A percentile compares a stretch with the other conserved stretches of the same genome.
These are phyloP conservation scores for Lepas anatifera DNA, from an alignment of 2,888 invertebrate genomes.

Conservation along the genomic window DNA sequence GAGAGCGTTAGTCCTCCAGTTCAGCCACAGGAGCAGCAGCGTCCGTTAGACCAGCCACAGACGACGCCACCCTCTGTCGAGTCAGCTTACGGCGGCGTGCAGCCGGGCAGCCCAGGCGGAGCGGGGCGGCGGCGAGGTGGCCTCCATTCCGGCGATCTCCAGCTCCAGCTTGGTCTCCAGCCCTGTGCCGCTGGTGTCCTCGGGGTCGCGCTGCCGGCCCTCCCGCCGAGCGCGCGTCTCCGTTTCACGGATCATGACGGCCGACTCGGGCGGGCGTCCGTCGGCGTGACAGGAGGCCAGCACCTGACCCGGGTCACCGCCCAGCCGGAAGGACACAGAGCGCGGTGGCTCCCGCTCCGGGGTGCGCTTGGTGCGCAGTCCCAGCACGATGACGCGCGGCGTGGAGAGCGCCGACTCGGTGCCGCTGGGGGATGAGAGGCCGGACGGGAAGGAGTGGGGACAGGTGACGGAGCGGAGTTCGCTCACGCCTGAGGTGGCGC, in stretches of 20 bases:
- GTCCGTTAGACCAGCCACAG: not conserved
- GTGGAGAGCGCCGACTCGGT: not conserved
- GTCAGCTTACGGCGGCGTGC: not conserved
- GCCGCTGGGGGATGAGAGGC: not conserved
- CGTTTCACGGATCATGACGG: not conserved
- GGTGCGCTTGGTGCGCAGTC: slow-evolving; percentile 16
- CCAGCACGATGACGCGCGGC: slow-evolving; percentile 15
- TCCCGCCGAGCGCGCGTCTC: not conserved
- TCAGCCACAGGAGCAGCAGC: too few species aligned
- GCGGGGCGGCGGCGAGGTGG: not conserved
- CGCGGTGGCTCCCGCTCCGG: not conserved
- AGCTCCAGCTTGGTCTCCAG: not conserved
- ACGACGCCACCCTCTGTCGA: not conserved
- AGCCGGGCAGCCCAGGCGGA: not conserved
- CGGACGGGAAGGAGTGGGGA: not conserved
- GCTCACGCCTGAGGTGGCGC: too few species aligned
- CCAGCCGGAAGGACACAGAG: slow-evolving; percentile 10
- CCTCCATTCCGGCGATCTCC: slow-evolving; percentile 7
- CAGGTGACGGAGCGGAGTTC: not conserved
- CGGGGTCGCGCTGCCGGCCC: not conserved
- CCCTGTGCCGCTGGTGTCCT: not conserved
- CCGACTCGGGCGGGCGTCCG: not conserved
- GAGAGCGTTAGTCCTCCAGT: too few species aligned
- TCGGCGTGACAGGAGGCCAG: not conserved
- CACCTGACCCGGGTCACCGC: not conserved